Percentiles rank a stretch among this genome's conserved stretches.
Conservation (phyloP, 2,888 invertebrate species). For the Papilio elwesi region DNA sequence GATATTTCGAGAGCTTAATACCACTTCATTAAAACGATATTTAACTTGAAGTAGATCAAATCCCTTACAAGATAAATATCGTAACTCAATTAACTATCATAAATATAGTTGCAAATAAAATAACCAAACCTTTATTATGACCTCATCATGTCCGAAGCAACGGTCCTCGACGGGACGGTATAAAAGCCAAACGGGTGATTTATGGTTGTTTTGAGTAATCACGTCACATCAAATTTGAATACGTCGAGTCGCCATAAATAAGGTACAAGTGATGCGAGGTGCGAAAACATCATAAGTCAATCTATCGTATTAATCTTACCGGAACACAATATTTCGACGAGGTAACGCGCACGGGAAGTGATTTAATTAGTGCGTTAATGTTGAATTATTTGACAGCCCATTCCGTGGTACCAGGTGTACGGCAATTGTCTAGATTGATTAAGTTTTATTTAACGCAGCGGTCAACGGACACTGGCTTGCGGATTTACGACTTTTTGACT, state of each 20-base stretch:
- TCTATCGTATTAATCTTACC: constrained; percentile 75
- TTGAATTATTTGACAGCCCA: constrained; percentile 75
- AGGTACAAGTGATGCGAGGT: constrained; percentile 65
- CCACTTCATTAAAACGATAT: constrained; percentile 12
- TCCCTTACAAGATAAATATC: too few relatives aligned
- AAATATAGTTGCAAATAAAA: constrained; percentile 67
- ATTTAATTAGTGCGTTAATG: constrained; percentile 82
- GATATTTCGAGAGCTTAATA: not conserved
- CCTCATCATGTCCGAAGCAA: constrained; percentile 68
- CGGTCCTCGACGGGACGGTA: constrained; percentile 60
- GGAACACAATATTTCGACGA: constrained; percentile 73
- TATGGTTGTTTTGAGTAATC: constrained; percentile 82
- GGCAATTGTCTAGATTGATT: constrained; percentile 81
- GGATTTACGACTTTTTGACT: constrained; percentile 79
- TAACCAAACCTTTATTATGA: constrained; percentile 64
- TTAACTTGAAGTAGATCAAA: constrained; percentile 33
- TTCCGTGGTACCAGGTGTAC: constrained; percentile 74
- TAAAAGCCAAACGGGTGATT: constrained; percentile 76
- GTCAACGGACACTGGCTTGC: constrained; percentile 53
- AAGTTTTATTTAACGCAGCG: constrained; percentile 74
- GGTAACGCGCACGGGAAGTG: constrained; percentile 76
- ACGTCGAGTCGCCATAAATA: constrained; percentile 79
- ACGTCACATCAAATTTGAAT: constrained; percentile 83
- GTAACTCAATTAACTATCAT: constrained; percentile 65
- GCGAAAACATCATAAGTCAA: constrained; percentile 78